Base-by-base conservation (phyloP, 2,113 vertebrate species). In the Channa maculata region DNA sequence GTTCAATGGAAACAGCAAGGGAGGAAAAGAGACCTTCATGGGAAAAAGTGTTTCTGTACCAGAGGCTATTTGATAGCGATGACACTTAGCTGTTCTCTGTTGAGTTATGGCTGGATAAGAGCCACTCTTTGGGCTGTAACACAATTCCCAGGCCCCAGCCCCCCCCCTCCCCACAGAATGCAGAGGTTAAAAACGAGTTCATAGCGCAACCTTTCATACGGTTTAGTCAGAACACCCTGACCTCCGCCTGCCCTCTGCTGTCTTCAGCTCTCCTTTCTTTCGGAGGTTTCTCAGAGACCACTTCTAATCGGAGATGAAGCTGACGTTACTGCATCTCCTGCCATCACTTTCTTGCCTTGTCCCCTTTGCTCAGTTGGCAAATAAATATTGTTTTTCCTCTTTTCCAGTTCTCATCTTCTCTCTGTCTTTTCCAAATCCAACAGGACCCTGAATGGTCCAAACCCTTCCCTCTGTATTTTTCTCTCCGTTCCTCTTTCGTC, bases 201-300 rank as follows among this genome's bases (percentile, higher is more conserved):
- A 84, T 65, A 80, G 75, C 82, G 10, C 39, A 37, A 91, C 91
- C 89, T 91, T 88, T 86, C 11, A 5, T 85, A 73, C 6, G 43
- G 77, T 85, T 91, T 88, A 87, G 82, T 91, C 90, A 89, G 91
- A 88, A 65, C 67, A 12, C 80, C 66, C 84, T 88, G 84, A 24
- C 81, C 75, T 72, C 15, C 11, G 53, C 4, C 71, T 72, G 82
- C 84, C 88, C 87, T 63, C 71, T 0, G n/a, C 69, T n/a, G 59
- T 38, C 11, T 33, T 38, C 81, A 77, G 74, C 57, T 68, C 84
- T 63, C 61, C 50, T 79, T 72, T 82, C 66, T 87, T 67, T 49
- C 5, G 13, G 59, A 64, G 75, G 63, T 57, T 77, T 14, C 75
- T 68, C 59, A 49, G 73, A 49, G 52, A 74, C 55, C 68, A 65